These are phyloP conservation scores for Leptinotarsa haldemani DNA, from an alignment of 2,888 invertebrate genomes.

Conservation along the genomic window DNA sequence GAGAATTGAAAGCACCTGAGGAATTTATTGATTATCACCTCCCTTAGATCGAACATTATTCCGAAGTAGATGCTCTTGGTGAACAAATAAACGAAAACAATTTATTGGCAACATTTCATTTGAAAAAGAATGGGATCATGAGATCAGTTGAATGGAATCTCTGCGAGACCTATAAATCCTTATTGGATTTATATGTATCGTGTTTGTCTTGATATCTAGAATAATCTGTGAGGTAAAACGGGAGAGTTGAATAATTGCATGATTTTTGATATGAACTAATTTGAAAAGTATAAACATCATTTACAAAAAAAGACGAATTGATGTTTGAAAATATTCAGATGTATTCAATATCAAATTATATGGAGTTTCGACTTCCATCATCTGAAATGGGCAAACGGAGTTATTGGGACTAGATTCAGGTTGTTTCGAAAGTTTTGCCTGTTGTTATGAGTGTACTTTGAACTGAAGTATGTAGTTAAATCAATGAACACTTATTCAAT, in stretches of 20 bases:
- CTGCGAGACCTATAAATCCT: conserved; percentile 12
- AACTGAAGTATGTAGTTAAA: too few relatives aligned
- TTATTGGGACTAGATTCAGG: too few relatives aligned
- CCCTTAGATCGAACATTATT: conserved; percentile 39
- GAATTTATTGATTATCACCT: conserved; percentile 45
- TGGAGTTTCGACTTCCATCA: too few relatives aligned
- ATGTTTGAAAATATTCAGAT: too few relatives aligned
- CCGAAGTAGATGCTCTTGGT: conserved; percentile 32
- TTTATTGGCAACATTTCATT: conserved; percentile 37
- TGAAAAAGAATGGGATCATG: conserved; percentile 17
- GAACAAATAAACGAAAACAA: conserved; percentile 39
- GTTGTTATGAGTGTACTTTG: too few relatives aligned
- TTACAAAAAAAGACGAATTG: too few relatives aligned
- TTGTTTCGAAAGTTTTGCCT: too few relatives aligned
- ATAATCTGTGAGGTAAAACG: background rate
- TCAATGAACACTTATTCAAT: too few relatives aligned
- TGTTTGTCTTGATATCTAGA: background rate
- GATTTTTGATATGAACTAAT: too few relatives aligned
- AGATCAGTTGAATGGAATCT: conserved; percentile 19
- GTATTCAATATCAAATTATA: too few relatives aligned
- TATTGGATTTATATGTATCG: background rate
- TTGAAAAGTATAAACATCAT: too few relatives aligned
- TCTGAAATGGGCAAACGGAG: too few relatives aligned
- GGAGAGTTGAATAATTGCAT: background rate
- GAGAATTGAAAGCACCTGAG: conserved; percentile 44